phyloP scores from a whole-genome alignment of 2,797 vertebrate species.

The Semotilus atromaculatus region DNA sequence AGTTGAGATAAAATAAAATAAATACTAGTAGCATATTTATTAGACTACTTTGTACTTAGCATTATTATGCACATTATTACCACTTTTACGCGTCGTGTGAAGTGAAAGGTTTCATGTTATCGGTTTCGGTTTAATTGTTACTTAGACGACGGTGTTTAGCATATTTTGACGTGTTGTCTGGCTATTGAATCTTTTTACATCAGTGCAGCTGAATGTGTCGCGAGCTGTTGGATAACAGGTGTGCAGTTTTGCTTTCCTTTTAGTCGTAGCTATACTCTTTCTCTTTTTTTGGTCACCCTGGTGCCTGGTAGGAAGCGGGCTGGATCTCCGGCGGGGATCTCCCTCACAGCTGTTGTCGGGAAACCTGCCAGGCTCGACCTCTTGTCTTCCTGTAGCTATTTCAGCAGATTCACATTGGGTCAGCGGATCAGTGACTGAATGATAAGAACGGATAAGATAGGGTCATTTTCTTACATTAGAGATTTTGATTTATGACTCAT shows the following conservation, averaged over 20 bases:
- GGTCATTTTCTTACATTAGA: background rate
- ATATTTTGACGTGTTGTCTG: background rate
- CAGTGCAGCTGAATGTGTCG: background rate
- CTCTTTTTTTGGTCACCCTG: background rate
- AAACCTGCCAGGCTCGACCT: slow-evolving; percentile 42
- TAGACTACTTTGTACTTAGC: background rate
- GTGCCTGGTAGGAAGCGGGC: slow-evolving; percentile 49
- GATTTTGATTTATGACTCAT: slow-evolving; percentile 10
- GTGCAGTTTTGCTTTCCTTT: slow-evolving; percentile 39
- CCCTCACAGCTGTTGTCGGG: slow-evolving; percentile 59
- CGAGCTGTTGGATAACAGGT: background rate
- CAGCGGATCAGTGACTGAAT: background rate
- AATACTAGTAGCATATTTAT: background rate
- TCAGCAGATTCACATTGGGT: slow-evolving; percentile 19
- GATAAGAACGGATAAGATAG: slow-evolving; percentile 1
- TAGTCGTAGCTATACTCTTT: background rate
- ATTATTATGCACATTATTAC: background rate
- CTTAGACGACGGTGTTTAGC: background rate
- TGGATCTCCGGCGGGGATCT: slow-evolving; percentile 57
- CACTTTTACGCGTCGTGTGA: background rate
- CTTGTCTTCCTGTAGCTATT: slow-evolving; percentile 39
- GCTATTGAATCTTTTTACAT: background rate
- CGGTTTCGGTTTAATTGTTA: slow-evolving; percentile 20
- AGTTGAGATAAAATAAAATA: background rate
- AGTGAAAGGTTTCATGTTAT: background rate